Conservation (phyloP, 2,797 vertebrate species). For the Pygocentrus nattereri region DNA sequence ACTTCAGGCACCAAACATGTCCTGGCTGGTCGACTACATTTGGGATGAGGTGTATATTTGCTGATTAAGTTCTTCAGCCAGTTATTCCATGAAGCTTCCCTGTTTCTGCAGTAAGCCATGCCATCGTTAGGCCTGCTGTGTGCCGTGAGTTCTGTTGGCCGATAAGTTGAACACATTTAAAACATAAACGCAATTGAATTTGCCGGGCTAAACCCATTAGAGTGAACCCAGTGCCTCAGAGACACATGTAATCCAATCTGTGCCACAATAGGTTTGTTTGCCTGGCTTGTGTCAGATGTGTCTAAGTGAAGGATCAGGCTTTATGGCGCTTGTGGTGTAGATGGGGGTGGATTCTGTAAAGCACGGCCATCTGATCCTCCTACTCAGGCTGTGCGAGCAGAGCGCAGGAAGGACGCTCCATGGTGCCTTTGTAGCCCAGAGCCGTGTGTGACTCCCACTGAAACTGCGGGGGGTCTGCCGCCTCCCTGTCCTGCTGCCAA, state of each 20-base stretch:
- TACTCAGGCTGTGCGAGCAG: neutral
- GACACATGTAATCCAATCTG: constrained; percentile 67
- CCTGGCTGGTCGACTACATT: too few relatives aligned
- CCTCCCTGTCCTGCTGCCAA: neutral
- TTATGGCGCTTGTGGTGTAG: constrained; percentile 63
- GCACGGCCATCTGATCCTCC: constrained; percentile 7
- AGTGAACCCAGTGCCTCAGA: constrained; percentile 59
- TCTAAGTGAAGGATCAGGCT: constrained; percentile 43
- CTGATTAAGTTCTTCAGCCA: too few relatives aligned
- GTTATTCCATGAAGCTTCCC: too few relatives aligned
- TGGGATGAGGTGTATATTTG: too few relatives aligned
- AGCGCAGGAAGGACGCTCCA: neutral
- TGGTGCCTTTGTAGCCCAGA: neutral
- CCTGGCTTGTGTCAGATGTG: constrained; percentile 60
- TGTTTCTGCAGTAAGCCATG: neutral
- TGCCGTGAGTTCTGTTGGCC: neutral
- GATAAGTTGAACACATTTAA: neutral
- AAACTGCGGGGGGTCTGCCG: constrained; percentile 24
- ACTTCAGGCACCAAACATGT: too few relatives aligned
- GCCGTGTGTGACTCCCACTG: constrained; percentile 46
- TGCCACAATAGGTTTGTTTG: constrained; percentile 65
- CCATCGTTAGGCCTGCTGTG: neutral
- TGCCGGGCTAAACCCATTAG: neutral
- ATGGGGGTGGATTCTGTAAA: neutral
- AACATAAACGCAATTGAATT: neutral